Base-by-base conservation (phyloP, 1,140 invertebrate genomes). In the Solenopsis fugax region DNA sequence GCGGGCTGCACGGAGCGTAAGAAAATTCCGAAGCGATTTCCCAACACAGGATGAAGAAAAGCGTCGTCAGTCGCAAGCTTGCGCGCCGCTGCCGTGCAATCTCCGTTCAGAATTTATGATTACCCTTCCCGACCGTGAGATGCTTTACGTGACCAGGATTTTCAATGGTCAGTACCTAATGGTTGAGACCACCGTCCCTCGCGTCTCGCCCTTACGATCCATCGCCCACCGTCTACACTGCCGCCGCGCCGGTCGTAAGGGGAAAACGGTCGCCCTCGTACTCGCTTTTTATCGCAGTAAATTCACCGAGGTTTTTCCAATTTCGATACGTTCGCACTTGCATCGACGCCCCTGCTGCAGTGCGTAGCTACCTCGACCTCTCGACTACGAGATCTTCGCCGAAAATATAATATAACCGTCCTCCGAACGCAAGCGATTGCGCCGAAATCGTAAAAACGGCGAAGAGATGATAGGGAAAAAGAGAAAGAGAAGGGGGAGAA, bases 81-180 rank as follows among this genome's bases (percentile, higher is more conserved):
- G 88, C 92, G 88, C 92, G 87, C 73, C 92, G 87, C 67, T 16
- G 69, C 16, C 56, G 56, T 77, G 80, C 92, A 92, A 88, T 93
- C 89, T 92, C 88, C 87, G 86, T 85, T 86, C 76, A 88, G 91
- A 92, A 93, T 94, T 93, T 94, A 93, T 94, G 89, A 90, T 91
- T 88, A 88, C 89, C 89, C 91, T 91, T 87, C 88, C 88, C 87
- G 76, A 77, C 41, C 88, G 87, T 87, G 86, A 91, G 92, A 93
- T 92, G 92, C 91, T 81, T 80, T 94, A 93, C 93, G 93, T 93
- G 93, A 93, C 89, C 89, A 60, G 93, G 87, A 88, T 92, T 91
- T 91, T 88, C 89, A 65, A 90, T 88, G 87, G 67, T 69, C 88
- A 73, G 62, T 71, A 69, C 85, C 88, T 89, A 90, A 90, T 87